Base-by-base conservation (phyloP, 2,888 invertebrate species). In the Bruchidius siliquastri region DNA sequence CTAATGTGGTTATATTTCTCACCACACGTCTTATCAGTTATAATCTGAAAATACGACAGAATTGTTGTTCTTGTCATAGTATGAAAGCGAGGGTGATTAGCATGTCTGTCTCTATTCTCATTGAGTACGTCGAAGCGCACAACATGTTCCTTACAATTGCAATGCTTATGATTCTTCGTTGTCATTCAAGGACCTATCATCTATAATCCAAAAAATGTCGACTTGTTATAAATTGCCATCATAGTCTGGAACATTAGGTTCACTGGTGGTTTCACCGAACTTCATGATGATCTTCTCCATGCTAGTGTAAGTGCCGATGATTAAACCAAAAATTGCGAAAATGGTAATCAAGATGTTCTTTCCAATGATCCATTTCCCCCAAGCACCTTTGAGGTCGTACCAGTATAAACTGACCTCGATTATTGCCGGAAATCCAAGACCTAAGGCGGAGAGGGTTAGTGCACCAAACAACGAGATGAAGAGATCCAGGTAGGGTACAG, bases 351-450 rank as follows among this genome's bases (percentile, higher is more conserved):
- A 76, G 3, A 84, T 83, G 79, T 92, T 90, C 81, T 91, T 92
- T 13, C 85, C 82, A 0, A 88, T 74, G 79, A 88, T 84, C 71
- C 87, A 79, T 66, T 85, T 84, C 76, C 82, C 84, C 74, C 88
- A 88, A 0, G 87, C 83, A 8, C 88, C 89, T 67, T 75, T 76
- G 20, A 76, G 70, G 73, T 90, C 88, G 81, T 92, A 90, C 94
- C 95, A 96, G 84, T 92, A 93, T 0, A 94, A 93, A 84, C 93
- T 92, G 78, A 93, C 90, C 83, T 97, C 94, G 79, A 98, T 94
- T 76, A 96, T 88, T 0, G 97, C 96, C 13, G 97, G 97, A 85
- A 97, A 94, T 0, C 96, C 94, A 70, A 98, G 88, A 0, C 97
- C 97, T 74, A 97, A 89, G 0, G 94, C 94, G 0, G 97, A 96